Conservation (phyloP, 2,797 vertebrate genomes). For the Sarcophilus harrisii region DNA sequence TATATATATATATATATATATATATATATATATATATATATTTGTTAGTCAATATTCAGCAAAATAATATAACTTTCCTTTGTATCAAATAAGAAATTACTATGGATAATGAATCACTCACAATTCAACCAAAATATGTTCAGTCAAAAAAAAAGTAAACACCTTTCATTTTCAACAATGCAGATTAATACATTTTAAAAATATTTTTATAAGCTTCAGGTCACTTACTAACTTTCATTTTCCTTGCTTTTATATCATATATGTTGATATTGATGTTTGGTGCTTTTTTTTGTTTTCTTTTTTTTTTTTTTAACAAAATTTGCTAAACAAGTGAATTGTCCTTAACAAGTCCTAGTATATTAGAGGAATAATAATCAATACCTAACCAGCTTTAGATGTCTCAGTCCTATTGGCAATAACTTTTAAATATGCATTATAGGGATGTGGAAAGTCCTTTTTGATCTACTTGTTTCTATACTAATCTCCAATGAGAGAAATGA, state of each 20-base stretch:
- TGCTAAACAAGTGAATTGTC: constrained; percentile 39
- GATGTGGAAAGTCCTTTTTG: constrained; percentile 55
- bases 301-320: too few relatives aligned
- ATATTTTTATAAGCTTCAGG: constrained; percentile 25
- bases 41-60: constrained; percentile 21
- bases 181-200: not conserved
- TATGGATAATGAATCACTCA: not conserved
- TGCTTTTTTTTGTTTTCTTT: too few relatives aligned
- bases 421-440: constrained; percentile 46
- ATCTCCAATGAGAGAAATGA: constrained; percentile 30
- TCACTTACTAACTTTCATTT: constrained; percentile 13
- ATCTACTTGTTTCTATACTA: not conserved
- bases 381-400: constrained; percentile 21
- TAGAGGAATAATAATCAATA: constrained; percentile 18
- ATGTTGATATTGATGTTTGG: not conserved
- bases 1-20: too few relatives aligned
- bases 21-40: not conserved
- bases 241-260: constrained; percentile 47
- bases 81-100: constrained; percentile 1
- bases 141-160: constrained; percentile 2
- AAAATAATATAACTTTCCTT: constrained; percentile 15
- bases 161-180: constrained; percentile 10
- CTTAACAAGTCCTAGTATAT: constrained; percentile 61
- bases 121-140: constrained; percentile 13
- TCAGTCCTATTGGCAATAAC: constrained; percentile 40